These are phyloP conservation scores for Linnaemya tessellans DNA, from an alignment of 2,888 invertebrate genomes.

Conservation along the genomic window DNA sequence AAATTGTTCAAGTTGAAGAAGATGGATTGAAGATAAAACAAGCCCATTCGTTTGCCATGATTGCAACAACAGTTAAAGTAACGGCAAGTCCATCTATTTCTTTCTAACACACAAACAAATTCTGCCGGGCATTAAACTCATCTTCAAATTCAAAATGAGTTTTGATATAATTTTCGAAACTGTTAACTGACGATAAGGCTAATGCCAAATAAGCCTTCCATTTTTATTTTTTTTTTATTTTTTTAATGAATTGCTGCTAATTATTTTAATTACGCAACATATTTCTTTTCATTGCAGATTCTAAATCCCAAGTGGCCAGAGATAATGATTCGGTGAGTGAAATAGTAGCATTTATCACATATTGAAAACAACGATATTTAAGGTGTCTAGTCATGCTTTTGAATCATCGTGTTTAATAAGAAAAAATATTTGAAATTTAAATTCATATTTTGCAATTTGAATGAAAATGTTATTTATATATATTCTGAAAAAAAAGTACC, in stretches of 20 bases:
- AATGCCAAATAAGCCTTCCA: constrained; percentile 15
- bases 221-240: not conserved
- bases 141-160: constrained; percentile 14
- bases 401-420: no score
- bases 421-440: no score
- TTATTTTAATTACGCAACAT: not conserved
- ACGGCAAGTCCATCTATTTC: constrained; percentile 11
- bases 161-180: constrained; percentile 17
- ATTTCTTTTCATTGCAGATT: not conserved
- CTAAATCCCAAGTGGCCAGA: no score
- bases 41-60: constrained; percentile 18
- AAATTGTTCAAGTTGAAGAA: constrained; percentile 77
- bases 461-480: no score
- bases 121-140: constrained; percentile 11
- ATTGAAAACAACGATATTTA: no score
- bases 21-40: constrained; percentile 76
- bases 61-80: not conserved
- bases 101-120: not conserved
- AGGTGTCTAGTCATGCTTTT: no score
- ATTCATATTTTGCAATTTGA: no score
- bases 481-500: no score
- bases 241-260: no score
- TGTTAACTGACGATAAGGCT: constrained; percentile 61
- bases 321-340: not conserved
- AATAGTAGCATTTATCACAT: not conserved